Conservation (phyloP, 2,888 invertebrate genomes). For the Machimus atricapillus region DNA sequence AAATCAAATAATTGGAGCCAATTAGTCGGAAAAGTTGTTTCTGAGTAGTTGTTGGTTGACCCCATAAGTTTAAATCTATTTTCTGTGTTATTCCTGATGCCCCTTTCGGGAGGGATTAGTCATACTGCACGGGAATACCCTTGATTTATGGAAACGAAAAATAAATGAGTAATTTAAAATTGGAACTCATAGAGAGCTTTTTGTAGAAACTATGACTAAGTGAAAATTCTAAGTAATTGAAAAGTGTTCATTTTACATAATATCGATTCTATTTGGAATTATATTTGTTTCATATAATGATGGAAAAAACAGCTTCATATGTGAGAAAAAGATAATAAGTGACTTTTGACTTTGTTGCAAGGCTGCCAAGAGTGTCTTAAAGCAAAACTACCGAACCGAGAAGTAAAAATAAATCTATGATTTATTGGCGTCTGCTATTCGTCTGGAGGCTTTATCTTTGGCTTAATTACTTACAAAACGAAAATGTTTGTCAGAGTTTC, state of each 20-base stretch:
- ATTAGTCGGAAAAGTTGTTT: not conserved
- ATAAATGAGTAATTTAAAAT: not conserved
- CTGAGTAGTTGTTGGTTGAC: not conserved
- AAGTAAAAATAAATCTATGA: not conserved
- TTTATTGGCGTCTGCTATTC: not conserved
- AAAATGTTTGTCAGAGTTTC: not conserved
- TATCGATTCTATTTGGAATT: too few relatives aligned
- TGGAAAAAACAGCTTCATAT: not conserved
- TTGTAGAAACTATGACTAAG: not conserved
- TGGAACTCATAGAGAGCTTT: not conserved
- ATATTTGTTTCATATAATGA: too few relatives aligned
- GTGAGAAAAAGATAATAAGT: not conserved
- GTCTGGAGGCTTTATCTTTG: not conserved
- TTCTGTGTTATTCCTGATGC: not conserved
- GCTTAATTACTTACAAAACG: not conserved
- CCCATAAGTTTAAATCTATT: slow-evolving; percentile 19
- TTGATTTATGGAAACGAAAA: not conserved
- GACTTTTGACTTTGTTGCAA: not conserved
- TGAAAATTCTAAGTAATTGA: not conserved
- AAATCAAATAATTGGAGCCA: slow-evolving; percentile 9
- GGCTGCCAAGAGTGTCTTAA: not conserved
- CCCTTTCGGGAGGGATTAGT: not conserved
- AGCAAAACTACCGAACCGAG: too few relatives aligned
- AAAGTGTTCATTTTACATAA: too few relatives aligned
- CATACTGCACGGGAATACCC: not conserved